Evolutionary conservation across 2,113 vertebrate genomes (phyloP).

Genomic region (Formicarius rufipectus): DNA sequence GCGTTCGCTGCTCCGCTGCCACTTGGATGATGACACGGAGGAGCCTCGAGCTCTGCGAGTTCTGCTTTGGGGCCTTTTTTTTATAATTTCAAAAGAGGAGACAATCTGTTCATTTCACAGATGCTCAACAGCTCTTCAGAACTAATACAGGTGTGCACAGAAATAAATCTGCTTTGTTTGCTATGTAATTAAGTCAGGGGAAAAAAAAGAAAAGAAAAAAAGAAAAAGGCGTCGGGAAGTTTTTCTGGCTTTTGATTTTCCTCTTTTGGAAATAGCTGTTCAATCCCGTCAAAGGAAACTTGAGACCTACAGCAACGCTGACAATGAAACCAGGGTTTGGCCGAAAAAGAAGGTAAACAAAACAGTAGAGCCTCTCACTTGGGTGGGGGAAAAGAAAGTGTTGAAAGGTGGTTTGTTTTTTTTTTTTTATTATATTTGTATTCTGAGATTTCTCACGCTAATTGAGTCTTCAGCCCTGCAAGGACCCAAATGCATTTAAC

Average conservation of each 20-base stretch:
- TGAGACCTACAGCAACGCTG: neutral
- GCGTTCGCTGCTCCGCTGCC: neutral
- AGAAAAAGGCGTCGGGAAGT: neutral
- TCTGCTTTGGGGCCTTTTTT: neutral
- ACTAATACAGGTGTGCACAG: constrained; percentile 14
- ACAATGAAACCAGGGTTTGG: neutral
- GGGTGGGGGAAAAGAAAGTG: neutral
- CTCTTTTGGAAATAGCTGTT: neutral
- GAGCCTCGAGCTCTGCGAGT: neutral
- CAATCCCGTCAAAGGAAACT: neutral
- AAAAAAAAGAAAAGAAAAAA: neutral
- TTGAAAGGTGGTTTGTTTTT: neutral
- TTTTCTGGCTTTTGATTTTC: neutral
- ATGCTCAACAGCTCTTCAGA: constrained; percentile 7
- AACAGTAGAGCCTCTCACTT: neutral
- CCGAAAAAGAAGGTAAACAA: neutral
- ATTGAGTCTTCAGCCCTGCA: neutral
- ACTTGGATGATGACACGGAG: neutral
- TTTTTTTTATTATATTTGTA: neutral
- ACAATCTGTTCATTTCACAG: constrained; percentile 33
- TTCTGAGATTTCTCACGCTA: neutral
- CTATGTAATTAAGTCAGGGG: neutral
- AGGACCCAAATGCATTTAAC: neutral
- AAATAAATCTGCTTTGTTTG: constrained; percentile 60
- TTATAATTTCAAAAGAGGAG: neutral